These are phyloP conservation scores for Diceros bicornis DNA, from an alignment of 2,797 vertebrate genomes.

Conservation along the genomic window DNA sequence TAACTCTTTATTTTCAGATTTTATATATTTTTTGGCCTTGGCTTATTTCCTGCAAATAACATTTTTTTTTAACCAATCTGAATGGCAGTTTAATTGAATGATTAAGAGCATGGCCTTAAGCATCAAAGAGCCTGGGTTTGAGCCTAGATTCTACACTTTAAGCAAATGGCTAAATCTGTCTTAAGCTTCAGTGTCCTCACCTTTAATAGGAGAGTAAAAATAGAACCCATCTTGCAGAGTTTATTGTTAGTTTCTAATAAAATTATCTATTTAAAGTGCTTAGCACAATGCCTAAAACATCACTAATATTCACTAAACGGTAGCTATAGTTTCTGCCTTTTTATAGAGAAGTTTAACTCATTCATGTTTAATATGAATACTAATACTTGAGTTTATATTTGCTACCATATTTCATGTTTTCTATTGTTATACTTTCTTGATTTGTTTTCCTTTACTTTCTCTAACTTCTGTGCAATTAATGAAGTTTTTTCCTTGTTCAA, in stretches of 20 bases:
- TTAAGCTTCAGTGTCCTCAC: not conserved
- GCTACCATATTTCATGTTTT: not conserved
- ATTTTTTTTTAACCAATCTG: not conserved
- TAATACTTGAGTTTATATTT: conserved; percentile 1
- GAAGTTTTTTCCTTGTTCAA: not conserved
- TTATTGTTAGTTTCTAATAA: conserved; percentile 10
- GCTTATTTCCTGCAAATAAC: conserved; percentile 13
- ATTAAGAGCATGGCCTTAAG: not conserved
- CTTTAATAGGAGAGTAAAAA: not conserved
- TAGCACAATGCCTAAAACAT: not conserved
- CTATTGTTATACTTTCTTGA: not conserved
- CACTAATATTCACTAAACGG: not conserved
- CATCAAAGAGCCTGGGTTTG: not conserved
- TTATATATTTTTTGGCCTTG: not conserved
- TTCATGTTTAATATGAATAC: not conserved
- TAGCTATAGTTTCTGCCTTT: not conserved
- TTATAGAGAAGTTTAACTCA: not conserved
- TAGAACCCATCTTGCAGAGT: not conserved
- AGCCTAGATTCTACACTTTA: not conserved
- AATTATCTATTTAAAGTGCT: not conserved
- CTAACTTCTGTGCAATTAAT: not conserved
- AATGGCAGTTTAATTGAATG: not conserved
- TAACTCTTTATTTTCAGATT: conserved; percentile 19
- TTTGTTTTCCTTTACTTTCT: not conserved
- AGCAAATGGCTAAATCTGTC: not conserved